These are phyloP conservation scores for Euplexia lucipara DNA, from an alignment of 2,888 invertebrate genomes.

Conservation along the genomic window DNA sequence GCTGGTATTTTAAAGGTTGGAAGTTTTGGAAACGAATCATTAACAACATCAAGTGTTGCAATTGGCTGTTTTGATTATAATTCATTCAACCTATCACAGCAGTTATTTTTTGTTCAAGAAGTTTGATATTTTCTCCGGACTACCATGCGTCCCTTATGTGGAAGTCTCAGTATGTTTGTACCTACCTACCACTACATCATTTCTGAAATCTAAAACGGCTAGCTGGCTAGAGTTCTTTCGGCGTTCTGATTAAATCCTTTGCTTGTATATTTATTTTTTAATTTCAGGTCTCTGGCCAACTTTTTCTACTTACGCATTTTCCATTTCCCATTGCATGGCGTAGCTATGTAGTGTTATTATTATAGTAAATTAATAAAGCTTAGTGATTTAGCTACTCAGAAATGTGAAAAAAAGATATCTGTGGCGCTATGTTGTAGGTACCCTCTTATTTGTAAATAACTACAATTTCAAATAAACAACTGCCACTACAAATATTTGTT, in stretches of 20 bases:
- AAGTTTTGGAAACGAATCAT: too few relatives aligned
- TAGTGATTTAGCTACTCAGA: conserved; percentile 52
- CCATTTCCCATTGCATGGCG: conserved; percentile 44
- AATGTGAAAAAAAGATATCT: conserved; percentile 41
- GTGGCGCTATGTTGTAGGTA: conserved; percentile 48
- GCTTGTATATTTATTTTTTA: conserved; percentile 28
- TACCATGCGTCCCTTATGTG: conserved; percentile 8
- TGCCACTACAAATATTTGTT: conserved; percentile 52
- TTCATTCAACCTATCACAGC: too few relatives aligned
- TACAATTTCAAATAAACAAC: conserved; percentile 63
- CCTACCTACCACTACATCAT: conserved; percentile 17
- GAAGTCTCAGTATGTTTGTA: conserved; percentile 31
- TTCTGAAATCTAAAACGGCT: conserved; percentile 28
- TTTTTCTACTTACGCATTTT: conserved; percentile 28
- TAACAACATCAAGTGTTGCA: too few relatives aligned
- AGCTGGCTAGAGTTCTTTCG: conserved; percentile 27
- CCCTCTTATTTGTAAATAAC: conserved; percentile 60
- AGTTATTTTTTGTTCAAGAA: too few relatives aligned
- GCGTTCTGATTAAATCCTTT: conserved; percentile 25
- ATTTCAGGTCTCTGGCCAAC: conserved; percentile 7
- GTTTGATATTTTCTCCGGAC: too few relatives aligned
- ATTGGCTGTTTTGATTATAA: too few relatives aligned
- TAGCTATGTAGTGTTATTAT: conserved; percentile 48
- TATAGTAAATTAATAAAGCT: conserved; percentile 39
- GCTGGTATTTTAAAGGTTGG: too few relatives aligned